Evolutionary conservation across 2,888 invertebrate genomes (phyloP).

Genomic region (Acronicta leporina): DNA sequence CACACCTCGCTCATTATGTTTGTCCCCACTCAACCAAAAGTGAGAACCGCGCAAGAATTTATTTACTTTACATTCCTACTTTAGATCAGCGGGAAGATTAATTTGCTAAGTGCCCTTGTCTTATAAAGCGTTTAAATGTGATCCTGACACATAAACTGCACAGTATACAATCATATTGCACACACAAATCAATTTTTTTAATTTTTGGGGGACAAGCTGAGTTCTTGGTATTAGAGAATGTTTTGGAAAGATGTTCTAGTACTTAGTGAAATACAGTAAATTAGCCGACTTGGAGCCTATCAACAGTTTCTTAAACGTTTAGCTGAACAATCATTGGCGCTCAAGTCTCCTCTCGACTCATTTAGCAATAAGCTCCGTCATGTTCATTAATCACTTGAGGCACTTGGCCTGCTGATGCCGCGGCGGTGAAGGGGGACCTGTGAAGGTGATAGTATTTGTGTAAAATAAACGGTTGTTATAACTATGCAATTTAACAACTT

Average conservation of each 20-base stretch:
- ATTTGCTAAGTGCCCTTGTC: constrained; percentile 2
- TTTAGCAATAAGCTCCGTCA: constrained; percentile 33
- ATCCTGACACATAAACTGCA: no score
- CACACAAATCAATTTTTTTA: no score
- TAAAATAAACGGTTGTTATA: constrained; percentile 4
- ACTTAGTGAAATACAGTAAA: not conserved
- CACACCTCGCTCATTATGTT: constrained; percentile 38
- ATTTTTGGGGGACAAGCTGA: no score
- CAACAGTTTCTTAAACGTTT: constrained; percentile 4
- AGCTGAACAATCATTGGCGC: constrained; percentile 3
- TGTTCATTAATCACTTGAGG: constrained; percentile 33
- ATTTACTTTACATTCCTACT: constrained; percentile 36
- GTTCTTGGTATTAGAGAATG: no score
- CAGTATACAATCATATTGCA: no score
- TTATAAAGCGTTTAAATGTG: not conserved
- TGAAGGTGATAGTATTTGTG: no score
- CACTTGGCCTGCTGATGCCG: constrained; percentile 31
- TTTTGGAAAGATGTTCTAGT: not conserved
- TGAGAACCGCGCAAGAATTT: constrained; percentile 12
- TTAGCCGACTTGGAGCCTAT: not conserved
- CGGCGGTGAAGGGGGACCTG: not conserved
- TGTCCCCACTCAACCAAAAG: constrained; percentile 18
- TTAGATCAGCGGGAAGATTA: constrained; percentile 20
- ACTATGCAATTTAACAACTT: no score
- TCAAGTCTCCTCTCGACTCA: constrained; percentile 18